Evolutionary conservation across 2,888 invertebrate genomes (phyloP), one percentile per base, ranked within the genome.

Genomic region (Antheraea yamamai): DNA sequence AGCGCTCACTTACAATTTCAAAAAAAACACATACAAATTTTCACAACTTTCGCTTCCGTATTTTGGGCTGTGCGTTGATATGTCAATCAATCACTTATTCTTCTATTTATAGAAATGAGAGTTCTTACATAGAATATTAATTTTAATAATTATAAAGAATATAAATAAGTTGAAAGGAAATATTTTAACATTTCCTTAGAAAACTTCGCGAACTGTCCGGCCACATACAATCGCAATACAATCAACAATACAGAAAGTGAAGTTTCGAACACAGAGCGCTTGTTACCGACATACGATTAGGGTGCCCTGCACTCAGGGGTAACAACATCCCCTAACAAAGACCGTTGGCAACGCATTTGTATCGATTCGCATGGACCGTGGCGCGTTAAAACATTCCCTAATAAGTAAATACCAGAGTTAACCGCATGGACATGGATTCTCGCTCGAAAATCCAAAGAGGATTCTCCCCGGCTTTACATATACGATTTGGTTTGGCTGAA

Each of bases 321-420:
- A 61, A 81, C 82, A 81, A 83, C 87, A 89, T 86, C 89, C 89
- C 91, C 89, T 83, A 85, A 88, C 88, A 89, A 91, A 92, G 92
- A 91, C 89, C 89, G 88, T 85, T 87, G 85, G 85, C 87, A 88
- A 89, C 91, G 88, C 89, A 88, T 90, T 90, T 87, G 88, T 91
- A 91, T 92, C 89, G 88, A 89, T 87, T 85, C 79, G 82, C 78
- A 80, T 82, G 80, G 80, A 78, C 80, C 77, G 79, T 76, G 78
- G 78, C 80, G 78, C 78, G 79, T 78, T 79, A 79, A 80, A 81
- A 79, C 80, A 78, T 80, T 79, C 77, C 75, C 75, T 79, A 81
- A 80, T 79, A 79, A 79, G 79, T 76, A 77, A 78, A 75, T 75
- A 72, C 77, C 68, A 68, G 80, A 70, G 70, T 77, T 80, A 79